Conservation (phyloP, 2,113 vertebrate genomes). For the Meriones unguiculatus region DNA sequence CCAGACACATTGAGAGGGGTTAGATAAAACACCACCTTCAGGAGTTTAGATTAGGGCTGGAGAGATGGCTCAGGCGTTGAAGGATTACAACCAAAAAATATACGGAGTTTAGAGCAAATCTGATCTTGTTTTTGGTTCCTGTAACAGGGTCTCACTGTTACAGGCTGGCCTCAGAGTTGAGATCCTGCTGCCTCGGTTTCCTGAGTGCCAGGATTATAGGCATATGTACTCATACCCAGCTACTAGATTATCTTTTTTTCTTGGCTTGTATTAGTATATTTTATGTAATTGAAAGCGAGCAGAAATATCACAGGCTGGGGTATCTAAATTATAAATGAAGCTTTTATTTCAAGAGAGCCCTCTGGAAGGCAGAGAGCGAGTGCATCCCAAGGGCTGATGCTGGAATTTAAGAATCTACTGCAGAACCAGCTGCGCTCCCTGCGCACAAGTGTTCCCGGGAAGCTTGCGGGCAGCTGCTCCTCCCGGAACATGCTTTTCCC, state of each 20-base stretch:
- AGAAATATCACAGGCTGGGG: neutral
- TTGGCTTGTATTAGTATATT: neutral
- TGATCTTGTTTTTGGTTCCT: neutral
- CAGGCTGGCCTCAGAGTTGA: neutral
- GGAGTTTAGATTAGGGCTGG: neutral
- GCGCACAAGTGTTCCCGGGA: neutral
- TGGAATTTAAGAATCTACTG: neutral
- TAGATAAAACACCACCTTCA: neutral
- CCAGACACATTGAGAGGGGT: constrained; percentile 5
- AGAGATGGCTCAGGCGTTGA: no score
- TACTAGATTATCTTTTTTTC: neutral
- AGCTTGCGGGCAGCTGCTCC: neutral
- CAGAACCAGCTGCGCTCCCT: neutral
- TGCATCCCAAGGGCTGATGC: neutral
- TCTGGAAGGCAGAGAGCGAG: neutral
- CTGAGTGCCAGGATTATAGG: neutral
- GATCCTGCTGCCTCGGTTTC: neutral
- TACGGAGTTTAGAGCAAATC: neutral
- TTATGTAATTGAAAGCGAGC: neutral
- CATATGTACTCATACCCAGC: neutral
- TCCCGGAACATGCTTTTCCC: neutral
- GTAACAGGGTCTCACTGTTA: neutral
- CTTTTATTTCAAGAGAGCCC: constrained; percentile 32
- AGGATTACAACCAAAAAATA: no score
- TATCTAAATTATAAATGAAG: constrained; percentile 37